Evolutionary conservation across 2,797 vertebrate species (phyloP).

Genomic region (Enteromius paludinosus): DNA sequence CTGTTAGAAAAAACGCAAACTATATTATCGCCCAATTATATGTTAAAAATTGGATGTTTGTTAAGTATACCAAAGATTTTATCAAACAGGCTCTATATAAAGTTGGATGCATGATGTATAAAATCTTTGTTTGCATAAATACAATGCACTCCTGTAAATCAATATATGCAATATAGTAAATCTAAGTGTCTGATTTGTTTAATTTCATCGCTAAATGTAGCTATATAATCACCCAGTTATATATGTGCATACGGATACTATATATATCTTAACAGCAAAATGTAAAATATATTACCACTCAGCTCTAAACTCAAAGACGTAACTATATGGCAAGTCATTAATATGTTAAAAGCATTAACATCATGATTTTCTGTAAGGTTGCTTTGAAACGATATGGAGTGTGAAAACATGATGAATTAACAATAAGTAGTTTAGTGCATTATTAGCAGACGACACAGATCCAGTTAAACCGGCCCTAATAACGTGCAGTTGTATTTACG

Average conservation of each 20-base stretch:
- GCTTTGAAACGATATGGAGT: not conserved
- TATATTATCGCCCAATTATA: not conserved
- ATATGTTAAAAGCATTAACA: not conserved
- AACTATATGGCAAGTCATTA: not conserved
- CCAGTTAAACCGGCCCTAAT: not conserved
- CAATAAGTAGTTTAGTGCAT: not conserved
- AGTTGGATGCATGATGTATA: not conserved
- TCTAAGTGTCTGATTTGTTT: not conserved
- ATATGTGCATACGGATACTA: not conserved
- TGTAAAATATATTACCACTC: not conserved
- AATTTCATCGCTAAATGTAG: not conserved
- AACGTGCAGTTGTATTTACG: not conserved
- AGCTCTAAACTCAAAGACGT: not conserved
- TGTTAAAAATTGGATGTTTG: not conserved
- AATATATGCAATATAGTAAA: not conserved
- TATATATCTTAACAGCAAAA: not conserved
- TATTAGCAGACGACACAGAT: not conserved
- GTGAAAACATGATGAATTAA: not conserved
- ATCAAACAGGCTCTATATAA: not conserved
- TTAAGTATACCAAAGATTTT: not conserved
- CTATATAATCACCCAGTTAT: not conserved
- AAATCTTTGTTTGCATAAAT: not conserved
- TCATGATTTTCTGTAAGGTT: not conserved
- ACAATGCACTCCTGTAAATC: not conserved
- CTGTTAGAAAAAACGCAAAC: not conserved